phyloP scores from a whole-genome alignment of 2,888 invertebrate species.

The Dolichopus griseipennis region DNA sequence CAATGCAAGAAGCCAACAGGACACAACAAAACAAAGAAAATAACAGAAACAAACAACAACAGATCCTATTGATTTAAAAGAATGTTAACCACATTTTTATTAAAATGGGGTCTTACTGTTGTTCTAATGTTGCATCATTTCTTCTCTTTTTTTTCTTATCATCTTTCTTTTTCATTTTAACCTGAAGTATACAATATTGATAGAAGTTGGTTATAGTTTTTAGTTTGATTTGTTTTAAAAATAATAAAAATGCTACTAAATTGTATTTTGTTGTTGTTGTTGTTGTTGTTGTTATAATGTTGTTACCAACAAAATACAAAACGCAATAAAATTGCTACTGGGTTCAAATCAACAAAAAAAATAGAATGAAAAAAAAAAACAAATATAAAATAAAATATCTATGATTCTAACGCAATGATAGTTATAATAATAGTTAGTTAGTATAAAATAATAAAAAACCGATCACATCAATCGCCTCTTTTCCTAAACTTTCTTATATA shows the following conservation, averaged over 20 bases:
- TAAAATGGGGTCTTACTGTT: background rate
- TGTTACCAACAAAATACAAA: background rate
- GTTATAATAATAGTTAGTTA: background rate
- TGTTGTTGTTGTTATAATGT: no score
- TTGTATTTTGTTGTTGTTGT: background rate
- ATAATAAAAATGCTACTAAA: background rate
- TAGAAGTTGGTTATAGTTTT: no score
- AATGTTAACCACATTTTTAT: background rate
- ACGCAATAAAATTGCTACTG: background rate
- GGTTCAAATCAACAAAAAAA: background rate
- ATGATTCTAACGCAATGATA: constrained; percentile 3
- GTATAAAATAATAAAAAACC: no score
- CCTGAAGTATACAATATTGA: no score
- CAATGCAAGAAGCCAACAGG: constrained; percentile 1
- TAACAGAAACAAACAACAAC: no score
- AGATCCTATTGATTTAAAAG: background rate
- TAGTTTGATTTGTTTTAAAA: background rate
- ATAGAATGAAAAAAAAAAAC: no score
- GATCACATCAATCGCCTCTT: no score
- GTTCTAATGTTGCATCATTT: background rate
- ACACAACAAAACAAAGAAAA: background rate
- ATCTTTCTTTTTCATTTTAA: background rate
- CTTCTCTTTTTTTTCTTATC: background rate
- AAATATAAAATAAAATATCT: background rate
- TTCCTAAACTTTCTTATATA: no score